Evolutionary conservation across 2,797 vertebrate species (phyloP).

Genomic region (Lateolabrax maculatus): DNA sequence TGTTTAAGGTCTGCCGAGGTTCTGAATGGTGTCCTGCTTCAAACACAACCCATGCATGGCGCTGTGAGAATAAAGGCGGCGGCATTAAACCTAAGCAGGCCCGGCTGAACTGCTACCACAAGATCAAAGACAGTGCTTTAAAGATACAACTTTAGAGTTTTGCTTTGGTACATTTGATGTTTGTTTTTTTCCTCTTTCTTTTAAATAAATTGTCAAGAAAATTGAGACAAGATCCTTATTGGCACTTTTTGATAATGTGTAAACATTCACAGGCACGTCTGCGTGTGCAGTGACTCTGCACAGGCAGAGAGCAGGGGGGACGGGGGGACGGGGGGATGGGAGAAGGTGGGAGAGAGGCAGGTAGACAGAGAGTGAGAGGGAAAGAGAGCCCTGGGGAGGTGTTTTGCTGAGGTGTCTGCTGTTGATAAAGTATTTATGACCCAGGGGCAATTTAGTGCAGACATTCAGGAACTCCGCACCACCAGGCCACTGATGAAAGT

Average conservation of each 20-base stretch:
- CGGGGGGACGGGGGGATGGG: background rate
- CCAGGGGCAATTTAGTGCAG: slow-evolving; percentile 70
- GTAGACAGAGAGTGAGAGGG: slow-evolving; percentile 21
- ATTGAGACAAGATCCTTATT: background rate
- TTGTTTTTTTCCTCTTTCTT: background rate
- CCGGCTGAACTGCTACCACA: slow-evolving; percentile 10
- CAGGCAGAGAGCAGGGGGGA: background rate
- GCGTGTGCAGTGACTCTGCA: background rate
- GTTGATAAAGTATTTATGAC: slow-evolving; percentile 82
- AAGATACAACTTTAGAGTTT: slow-evolving; percentile 23
- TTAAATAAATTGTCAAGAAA: slow-evolving; percentile 7
- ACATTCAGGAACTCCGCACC: slow-evolving; percentile 65
- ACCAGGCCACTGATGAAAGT: slow-evolving; percentile 68
- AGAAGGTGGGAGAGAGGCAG: background rate
- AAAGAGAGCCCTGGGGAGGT: slow-evolving; percentile 51
- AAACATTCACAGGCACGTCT: background rate
- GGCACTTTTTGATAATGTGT: background rate
- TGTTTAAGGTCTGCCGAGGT: slow-evolving; percentile 36
- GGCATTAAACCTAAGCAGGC: slow-evolving; percentile 50
- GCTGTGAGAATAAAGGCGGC: slow-evolving; percentile 26
- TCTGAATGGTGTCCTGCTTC: slow-evolving; percentile 43
- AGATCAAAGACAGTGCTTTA: slow-evolving; percentile 49
- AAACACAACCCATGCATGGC: slow-evolving; percentile 14
- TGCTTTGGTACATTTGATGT: slow-evolving; percentile 11
- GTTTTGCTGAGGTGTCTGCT: slow-evolving; percentile 76